Conservation (phyloP, 1,140 invertebrate genomes). For the Littorina saxatilis region DNA sequence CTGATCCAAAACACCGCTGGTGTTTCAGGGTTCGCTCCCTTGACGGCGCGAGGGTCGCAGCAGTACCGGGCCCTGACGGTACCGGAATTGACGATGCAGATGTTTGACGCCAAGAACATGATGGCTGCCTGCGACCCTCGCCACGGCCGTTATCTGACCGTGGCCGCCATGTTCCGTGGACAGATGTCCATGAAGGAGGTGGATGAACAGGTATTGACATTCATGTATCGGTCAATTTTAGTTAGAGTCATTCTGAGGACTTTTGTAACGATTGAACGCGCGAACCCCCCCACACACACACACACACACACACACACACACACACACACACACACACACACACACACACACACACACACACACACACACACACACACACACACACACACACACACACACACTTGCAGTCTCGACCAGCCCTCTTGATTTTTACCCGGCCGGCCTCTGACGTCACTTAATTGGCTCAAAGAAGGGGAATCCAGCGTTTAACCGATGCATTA, state of each 20-base stretch:
- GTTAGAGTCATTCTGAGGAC: no score
- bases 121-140: slow-evolving; percentile 84
- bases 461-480: no score
- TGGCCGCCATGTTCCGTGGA: slow-evolving; percentile 81
- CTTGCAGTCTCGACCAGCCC: no score
- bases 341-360: background rate
- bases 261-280: no score
- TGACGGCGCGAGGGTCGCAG: slow-evolving; percentile 85
- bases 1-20: background rate
- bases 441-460: no score
- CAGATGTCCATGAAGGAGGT: slow-evolving; percentile 78
- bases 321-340: background rate
- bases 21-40: slow-evolving; percentile 89
- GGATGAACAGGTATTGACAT: no score
- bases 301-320: background rate
- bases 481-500: no score
- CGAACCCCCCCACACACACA: no score
- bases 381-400: slow-evolving; percentile 1
- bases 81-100: slow-evolving; percentile 84
- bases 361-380: slow-evolving; percentile 11
- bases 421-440: no score
- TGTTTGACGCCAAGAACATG: slow-evolving; percentile 87
- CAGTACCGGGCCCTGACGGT: slow-evolving; percentile 80
- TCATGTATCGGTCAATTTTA: no score
- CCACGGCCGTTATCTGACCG: slow-evolving; percentile 83